Conservation (phyloP, 2,888 invertebrate genomes). For the Spilarctia lutea region DNA sequence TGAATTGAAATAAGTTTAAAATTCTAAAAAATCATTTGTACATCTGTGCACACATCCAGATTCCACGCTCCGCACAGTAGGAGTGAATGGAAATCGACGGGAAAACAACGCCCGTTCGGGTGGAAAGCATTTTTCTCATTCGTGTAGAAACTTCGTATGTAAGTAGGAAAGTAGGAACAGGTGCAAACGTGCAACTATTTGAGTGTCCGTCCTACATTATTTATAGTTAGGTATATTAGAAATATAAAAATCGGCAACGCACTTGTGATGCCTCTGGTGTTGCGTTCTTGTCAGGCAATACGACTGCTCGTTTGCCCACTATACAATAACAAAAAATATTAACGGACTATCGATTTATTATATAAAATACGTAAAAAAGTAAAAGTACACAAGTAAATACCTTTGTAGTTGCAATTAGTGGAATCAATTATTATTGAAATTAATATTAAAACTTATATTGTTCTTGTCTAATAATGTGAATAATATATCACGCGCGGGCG, state of each 20-base stretch:
- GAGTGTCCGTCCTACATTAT: neutral
- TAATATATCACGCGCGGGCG: no score
- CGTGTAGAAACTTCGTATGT: conserved; percentile 47
- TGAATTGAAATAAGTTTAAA: conserved; percentile 51
- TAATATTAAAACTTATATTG: neutral
- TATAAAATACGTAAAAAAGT: neutral
- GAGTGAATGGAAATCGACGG: conserved; percentile 66
- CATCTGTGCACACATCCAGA: conserved; percentile 51
- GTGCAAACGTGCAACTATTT: conserved; percentile 40
- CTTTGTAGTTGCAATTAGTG: no score
- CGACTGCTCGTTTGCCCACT: no score
- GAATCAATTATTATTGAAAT: neutral
- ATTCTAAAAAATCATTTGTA: conserved; percentile 55
- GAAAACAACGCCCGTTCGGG: conserved; percentile 62
- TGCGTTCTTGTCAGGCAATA: no score
- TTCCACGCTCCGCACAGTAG: conserved; percentile 42
- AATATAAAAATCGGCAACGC: no score
- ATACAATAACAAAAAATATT: no score
- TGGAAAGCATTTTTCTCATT: conserved; percentile 62
- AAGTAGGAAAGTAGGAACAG: conserved; percentile 38
- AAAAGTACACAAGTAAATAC: neutral
- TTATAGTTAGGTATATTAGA: no score
- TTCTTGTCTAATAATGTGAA: no score
- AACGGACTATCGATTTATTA: no score
- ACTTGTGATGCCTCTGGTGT: no score